A percentile compares a stretch with the other conserved stretches of the same genome.
These are phyloP conservation scores for Thecophora atra DNA, from an alignment of 2,888 invertebrate genomes.

Conservation along the genomic window DNA sequence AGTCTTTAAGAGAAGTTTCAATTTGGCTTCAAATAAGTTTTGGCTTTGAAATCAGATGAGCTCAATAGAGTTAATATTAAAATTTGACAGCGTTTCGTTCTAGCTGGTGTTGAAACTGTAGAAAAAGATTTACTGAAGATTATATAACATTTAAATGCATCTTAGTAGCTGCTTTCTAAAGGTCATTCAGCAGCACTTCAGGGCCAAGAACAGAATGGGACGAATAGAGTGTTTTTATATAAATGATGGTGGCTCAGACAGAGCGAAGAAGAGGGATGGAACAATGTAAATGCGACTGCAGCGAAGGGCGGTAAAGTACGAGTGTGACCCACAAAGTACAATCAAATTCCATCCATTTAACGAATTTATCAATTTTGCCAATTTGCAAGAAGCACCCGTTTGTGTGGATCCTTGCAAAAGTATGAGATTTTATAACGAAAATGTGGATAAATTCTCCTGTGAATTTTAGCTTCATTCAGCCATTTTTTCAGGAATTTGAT, in stretches of 20 bases:
- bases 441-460: conserved; percentile 1
- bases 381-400: conserved; percentile 37
- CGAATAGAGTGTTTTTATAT: too few species aligned
- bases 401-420: conserved; percentile 18
- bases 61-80: neutral
- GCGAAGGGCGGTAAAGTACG: neutral
- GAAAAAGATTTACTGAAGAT: too few species aligned
- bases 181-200: too few species aligned
- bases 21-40: neutral
- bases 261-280: too few species aligned
- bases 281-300: too few species aligned
- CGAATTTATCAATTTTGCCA: conserved; percentile 37
- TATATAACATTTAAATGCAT: too few species aligned
- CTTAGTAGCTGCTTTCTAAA: too few species aligned
- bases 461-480: neutral
- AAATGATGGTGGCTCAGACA: too few species aligned
- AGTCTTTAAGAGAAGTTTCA: neutral
- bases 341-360: conserved; percentile 14
- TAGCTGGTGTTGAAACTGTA: too few species aligned
- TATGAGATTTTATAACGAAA: conserved; percentile 22
- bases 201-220: too few species aligned
- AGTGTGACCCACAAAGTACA: neutral
- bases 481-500: neutral
- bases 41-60: neutral
- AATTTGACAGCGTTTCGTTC: too few species aligned